A percentile compares a stretch with the other conserved stretches of the same genome.
phyloP scores from a whole-genome alignment of 2,113 vertebrate genomes.

The Alces alces region DNA sequence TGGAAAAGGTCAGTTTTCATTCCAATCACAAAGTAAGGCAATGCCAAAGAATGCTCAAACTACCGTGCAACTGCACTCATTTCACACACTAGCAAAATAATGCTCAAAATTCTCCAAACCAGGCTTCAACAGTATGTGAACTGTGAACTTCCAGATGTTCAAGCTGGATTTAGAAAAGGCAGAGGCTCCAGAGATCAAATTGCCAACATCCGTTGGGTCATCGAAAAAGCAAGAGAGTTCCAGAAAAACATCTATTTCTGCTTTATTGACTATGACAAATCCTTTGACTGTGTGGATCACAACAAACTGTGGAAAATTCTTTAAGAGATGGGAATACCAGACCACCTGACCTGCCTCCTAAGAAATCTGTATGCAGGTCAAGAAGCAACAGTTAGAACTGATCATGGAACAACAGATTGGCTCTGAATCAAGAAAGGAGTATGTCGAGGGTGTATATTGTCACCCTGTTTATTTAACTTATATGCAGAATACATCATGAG shows the following conservation, averaged over 20 bases:
- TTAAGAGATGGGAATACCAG: background rate
- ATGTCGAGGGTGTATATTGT: background rate
- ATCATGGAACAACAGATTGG: background rate
- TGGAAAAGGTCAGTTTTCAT: background rate
- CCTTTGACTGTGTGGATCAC: background rate
- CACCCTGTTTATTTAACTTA: background rate
- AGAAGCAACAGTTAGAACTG: background rate
- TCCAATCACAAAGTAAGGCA: background rate
- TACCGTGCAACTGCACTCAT: rapidly evolving
- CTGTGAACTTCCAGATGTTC: background rate
- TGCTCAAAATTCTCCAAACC: background rate
- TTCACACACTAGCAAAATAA: background rate
- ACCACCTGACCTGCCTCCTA: background rate
- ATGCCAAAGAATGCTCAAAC: background rate
- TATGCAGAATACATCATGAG: background rate
- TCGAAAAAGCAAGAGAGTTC: background rate
- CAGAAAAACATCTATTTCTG: background rate
- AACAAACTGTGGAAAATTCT: background rate
- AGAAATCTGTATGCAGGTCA: background rate
- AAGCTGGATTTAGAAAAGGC: background rate
- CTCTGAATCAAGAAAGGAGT: background rate
- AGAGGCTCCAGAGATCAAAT: background rate
- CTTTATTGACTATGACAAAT: background rate
- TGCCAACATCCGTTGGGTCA: background rate
- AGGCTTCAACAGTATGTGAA: background rate